Conservation (phyloP, 2,113 vertebrate genomes). For the Pseudorectes ferrugineus region DNA sequence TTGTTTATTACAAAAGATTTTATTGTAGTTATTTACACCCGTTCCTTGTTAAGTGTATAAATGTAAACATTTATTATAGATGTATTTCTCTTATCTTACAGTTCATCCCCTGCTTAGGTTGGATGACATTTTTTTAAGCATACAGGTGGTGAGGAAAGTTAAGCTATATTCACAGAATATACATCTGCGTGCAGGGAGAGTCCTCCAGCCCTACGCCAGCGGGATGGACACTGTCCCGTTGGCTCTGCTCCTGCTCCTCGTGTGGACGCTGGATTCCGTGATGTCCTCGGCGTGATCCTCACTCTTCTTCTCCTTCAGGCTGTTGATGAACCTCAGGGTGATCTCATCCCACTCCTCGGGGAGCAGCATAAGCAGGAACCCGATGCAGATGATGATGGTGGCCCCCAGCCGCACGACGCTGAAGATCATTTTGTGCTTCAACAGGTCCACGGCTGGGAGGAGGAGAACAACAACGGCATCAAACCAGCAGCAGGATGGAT, state of each 20-base stretch:
- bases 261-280: slow-evolving; percentile 83
- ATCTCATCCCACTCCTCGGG: slow-evolving; percentile 98
- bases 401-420: slow-evolving; percentile 92
- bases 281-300: slow-evolving; percentile 89
- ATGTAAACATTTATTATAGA: slow-evolving; percentile 77
- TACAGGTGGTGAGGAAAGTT: slow-evolving; percentile 70
- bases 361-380: slow-evolving; percentile 92
- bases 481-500: background rate
- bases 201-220: slow-evolving; percentile 75
- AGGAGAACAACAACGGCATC: background rate
- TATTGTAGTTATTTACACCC: slow-evolving; percentile 75
- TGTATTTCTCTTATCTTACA: slow-evolving; percentile 66
- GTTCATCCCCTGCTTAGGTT: slow-evolving; percentile 57
- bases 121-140: slow-evolving; percentile 64
- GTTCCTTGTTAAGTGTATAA: slow-evolving; percentile 72
- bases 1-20: slow-evolving; percentile 67
- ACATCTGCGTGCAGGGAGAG: slow-evolving; percentile 64
- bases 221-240: slow-evolving; percentile 93
- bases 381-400: slow-evolving; percentile 93
- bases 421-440: slow-evolving; percentile 98
- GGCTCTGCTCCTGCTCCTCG: slow-evolving; percentile 87
- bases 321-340: slow-evolving; percentile 90
- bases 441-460: slow-evolving; percentile 85
- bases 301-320: slow-evolving; percentile 90
- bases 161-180: slow-evolving; percentile 85